Evolutionary conservation across 53 echinoderm and acorn worm genomes (phyloP).

Genomic region (Echinarachnius parma): DNA sequence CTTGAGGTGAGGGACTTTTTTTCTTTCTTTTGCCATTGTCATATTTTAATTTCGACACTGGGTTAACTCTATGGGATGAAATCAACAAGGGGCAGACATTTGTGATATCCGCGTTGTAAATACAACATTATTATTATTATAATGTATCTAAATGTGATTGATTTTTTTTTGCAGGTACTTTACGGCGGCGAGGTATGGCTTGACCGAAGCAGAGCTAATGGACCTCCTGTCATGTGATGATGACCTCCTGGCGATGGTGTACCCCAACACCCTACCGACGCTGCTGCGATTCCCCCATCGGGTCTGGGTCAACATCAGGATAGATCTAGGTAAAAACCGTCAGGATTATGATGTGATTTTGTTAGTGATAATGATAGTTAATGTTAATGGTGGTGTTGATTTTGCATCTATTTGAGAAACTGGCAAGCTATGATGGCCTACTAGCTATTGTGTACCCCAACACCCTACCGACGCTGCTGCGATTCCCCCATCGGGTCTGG

Average conservation of each 20-base stretch:
- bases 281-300: constrained; percentile 82
- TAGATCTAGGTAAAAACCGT: constrained; percentile 67
- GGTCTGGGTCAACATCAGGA: constrained; percentile 91
- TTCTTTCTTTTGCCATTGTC: too few relatives aligned
- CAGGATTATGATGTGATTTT: background rate
- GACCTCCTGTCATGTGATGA: constrained; percentile 92
- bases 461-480: constrained; percentile 56
- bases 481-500: constrained; percentile 95
- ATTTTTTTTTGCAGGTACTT: constrained; percentile 61
- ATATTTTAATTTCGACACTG: too few relatives aligned
- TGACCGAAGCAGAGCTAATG: constrained; percentile 88
- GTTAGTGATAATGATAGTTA: background rate
- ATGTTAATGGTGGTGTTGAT: too few relatives aligned
- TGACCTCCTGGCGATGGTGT: constrained; percentile 70
- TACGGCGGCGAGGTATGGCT: constrained; percentile 74
- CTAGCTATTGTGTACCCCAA: constrained; percentile 70
- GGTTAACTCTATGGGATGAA: too few relatives aligned
- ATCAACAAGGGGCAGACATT: too few relatives aligned
- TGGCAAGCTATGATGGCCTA: constrained; percentile 86
- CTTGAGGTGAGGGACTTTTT: constrained; percentile 61
- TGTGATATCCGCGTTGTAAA: too few relatives aligned
- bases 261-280: constrained; percentile 67
- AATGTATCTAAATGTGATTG: too few relatives aligned
- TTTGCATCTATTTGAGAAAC: too few relatives aligned
- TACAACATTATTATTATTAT: too few relatives aligned